Evolutionary conservation across 2,113 vertebrate genomes (phyloP), one percentile per base, ranked within the genome.

Genomic region (Cervus canadensis): DNA sequence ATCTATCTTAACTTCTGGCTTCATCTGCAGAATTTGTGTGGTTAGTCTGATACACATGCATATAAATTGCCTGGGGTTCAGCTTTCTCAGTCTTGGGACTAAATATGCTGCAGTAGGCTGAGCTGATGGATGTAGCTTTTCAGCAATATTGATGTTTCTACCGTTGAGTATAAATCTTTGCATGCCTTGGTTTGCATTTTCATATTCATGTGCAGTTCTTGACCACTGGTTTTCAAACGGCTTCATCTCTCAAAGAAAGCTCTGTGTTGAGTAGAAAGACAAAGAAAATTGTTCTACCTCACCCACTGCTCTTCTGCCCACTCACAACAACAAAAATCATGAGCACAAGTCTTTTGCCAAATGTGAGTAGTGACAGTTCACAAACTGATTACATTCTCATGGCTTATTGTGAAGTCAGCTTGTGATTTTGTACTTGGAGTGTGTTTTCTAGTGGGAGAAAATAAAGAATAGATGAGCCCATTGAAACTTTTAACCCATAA

Each of bases 1-100:
- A 15, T 94, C 82, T 54, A 4, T 97, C 89, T 96, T 89, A 54
- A 52, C n/a, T 36, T 95, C 50, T 79, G 83, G 92, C 92, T 88
- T 74, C 0, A 1, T 83, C 90, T 96, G 85, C 94, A 95, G 7
- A 95, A 52, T 98, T 45, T 74, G 57, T 91, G 88, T 79, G 60
- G 86, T 92, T 88, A 67, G 45, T 56, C 28, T 8, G 71, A 94
- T 91, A 79, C 86, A 25, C n/a, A 36, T 5, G 67, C 86, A 94
- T 91, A 93, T 96, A 76, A n/a, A 94, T 89, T 52, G 94, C 94
- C 64, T 43, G 28, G 81, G 79, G 59, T 36, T 79, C 64, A 50
- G 95, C 67, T n/a, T 74, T 78, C 87, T 94, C 90, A 45, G 62
- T 48, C 67, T 83, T 62, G 94, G 94, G 87, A 54, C 76, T 57